Evolutionary conservation across 2,113 vertebrate genomes (phyloP), one percentile per base, ranked within the genome.

Genomic region (Nyctereutes procyonoides): DNA sequence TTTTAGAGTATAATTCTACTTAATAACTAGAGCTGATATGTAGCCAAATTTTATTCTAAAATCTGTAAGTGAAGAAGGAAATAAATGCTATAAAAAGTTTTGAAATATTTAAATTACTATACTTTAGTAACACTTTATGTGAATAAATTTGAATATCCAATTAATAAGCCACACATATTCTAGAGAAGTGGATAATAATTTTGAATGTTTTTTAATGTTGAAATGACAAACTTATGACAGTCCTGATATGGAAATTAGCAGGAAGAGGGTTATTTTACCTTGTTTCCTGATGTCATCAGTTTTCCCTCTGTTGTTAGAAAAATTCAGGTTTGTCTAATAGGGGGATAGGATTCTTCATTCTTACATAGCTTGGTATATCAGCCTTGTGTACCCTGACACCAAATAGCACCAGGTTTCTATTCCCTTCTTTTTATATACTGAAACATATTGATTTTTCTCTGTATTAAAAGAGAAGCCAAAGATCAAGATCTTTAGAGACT

Each of bases 111-210:
- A 88, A 65, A 77, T 88, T 81, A 26, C 4, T 90, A 19, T 19
- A 51, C 88, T 88, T 92, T 63, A 63, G 15, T 83, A 85, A 90
- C 90, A 74, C 1, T 32, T 71, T 62, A 32, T 56, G 13, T 82
- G 48, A 91, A 92, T 74, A 92, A n/a, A 69, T 77, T 71, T 89
- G 12, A 95, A 80, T 94, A 85, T 76, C 2, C 9, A 90, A 77
- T 77, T 38, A 93, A 67, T 81, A 95, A 96, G 7, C 28, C 69
- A 88, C 7, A 81, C 3, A 85, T 48, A 93, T 62, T 85, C 53
- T 90, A 90, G 11, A 15, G 8, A 81, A 58, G 3, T 67, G n/a
- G 15, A 84, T 38, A 94, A 88, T 32, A 51, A 65, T 88, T 89
- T 79, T 38, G 35, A 86, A 58, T 24, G 32, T 26, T 80, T 71